Evolutionary conservation across 2,888 invertebrate species (phyloP).

Genomic region (Chymomyza caudatula): DNA sequence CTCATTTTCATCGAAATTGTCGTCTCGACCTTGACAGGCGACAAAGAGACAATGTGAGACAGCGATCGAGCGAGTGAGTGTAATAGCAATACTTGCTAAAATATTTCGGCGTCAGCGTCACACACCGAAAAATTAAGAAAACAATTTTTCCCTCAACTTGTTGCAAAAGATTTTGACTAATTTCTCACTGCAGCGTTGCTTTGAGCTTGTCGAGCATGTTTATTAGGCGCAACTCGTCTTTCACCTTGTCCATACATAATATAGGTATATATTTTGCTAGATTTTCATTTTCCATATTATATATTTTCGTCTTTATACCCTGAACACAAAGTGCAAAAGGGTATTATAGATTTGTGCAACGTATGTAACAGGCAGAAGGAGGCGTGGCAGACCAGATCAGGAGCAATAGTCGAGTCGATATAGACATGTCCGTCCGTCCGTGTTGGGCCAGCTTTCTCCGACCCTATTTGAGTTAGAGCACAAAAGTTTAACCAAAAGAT

Average conservation of each 20-base stretch:
- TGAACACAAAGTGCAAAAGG: too few relatives aligned
- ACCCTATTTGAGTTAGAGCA: too few relatives aligned
- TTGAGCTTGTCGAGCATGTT: not conserved
- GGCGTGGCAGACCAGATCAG: too few relatives aligned
- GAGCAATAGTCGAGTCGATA: too few relatives aligned
- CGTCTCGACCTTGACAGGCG: conserved; percentile 50
- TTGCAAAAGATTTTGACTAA: not conserved
- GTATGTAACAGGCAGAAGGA: too few relatives aligned
- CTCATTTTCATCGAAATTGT: conserved; percentile 61
- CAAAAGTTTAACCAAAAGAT: too few relatives aligned
- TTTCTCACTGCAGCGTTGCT: not conserved
- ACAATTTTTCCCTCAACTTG: not conserved
- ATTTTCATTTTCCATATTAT: not conserved
- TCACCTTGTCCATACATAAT: not conserved
- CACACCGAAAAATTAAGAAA: not conserved
- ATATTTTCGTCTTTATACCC: too few relatives aligned
- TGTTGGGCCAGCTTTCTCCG: too few relatives aligned
- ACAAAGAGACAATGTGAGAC: conserved; percentile 18
- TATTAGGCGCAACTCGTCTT: not conserved
- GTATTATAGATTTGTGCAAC: too few relatives aligned
- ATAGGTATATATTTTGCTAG: not conserved
- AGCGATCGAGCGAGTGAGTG: too few relatives aligned
- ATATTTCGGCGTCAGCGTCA: not conserved
- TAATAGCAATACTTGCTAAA: not conserved
- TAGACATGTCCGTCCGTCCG: too few relatives aligned